These are phyloP conservation scores for Epizoanthus illoricatus DNA, from an alignment of 92 coral and sea anemone genomes.

Conservation along the genomic window DNA sequence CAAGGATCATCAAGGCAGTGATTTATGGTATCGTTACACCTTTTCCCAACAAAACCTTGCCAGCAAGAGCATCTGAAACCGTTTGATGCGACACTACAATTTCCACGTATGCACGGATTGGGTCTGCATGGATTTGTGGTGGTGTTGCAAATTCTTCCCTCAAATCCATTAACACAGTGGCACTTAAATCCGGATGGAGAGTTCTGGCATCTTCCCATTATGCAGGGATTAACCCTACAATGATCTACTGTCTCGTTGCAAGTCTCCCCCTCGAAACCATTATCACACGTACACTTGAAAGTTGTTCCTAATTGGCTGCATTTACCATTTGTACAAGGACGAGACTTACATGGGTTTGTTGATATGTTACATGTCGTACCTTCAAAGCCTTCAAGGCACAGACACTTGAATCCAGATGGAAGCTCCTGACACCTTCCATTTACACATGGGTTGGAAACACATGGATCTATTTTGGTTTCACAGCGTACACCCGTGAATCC, in stretches of 20 bases:
- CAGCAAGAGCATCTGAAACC: conserved; percentile 69
- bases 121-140: conserved; percentile 45
- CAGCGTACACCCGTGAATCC: conserved; percentile 57
- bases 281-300: conserved; percentile 56
- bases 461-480: conserved; percentile 35
- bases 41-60: conserved; percentile 54
- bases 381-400: conserved; percentile 61
- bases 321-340: conserved; percentile 64
- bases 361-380: conserved; percentile 59
- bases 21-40: conserved; percentile 48
- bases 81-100: conserved; percentile 48
- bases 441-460: conserved; percentile 63
- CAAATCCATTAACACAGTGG: conserved; percentile 59
- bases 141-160: conserved; percentile 51
- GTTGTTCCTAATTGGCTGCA: conserved; percentile 34
- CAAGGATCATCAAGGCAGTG: conserved; percentile 67
- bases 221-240: conserved; percentile 64
- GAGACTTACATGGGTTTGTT: conserved; percentile 50
- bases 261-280: conserved; percentile 51
- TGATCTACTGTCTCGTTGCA: conserved; percentile 51
- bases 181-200: conserved; percentile 53
- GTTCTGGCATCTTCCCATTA: conserved; percentile 65
- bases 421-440: conserved; percentile 56
- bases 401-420: conserved; percentile 44
- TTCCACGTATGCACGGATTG: conserved; percentile 68